Evolutionary conservation across 92 coral and sea anemone species (phyloP).

Genomic region (Epizoanthus illoricatus): DNA sequence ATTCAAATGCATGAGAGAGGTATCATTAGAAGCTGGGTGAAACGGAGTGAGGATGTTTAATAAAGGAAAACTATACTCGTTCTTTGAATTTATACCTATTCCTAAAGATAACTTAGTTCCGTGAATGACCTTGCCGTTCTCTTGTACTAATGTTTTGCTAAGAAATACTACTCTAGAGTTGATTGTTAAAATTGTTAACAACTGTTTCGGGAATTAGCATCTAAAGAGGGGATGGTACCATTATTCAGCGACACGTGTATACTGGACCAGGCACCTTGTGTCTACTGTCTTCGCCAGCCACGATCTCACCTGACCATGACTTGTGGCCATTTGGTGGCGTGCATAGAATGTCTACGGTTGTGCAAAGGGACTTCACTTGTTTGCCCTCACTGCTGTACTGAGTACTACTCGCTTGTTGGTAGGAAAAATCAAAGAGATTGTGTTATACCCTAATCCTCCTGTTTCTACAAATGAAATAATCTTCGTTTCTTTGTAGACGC

Average conservation of each 20-base stretch:
- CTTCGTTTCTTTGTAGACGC: too few species aligned
- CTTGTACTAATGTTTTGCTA: neutral
- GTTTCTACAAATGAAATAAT: neutral
- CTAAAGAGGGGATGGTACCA: neutral
- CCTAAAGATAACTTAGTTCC: too few species aligned
- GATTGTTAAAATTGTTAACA: neutral
- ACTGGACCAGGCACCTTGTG: conserved; percentile 19
- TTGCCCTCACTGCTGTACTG: conserved; percentile 24
- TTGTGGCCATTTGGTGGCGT: conserved; percentile 32
- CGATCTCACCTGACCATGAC: neutral
- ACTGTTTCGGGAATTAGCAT: conserved; percentile 13
- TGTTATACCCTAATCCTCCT: neutral
- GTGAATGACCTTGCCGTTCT: too few species aligned
- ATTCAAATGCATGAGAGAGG: too few species aligned
- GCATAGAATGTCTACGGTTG: neutral
- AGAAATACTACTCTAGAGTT: neutral
- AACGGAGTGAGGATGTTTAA: too few species aligned
- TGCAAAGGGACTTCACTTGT: conserved; percentile 18
- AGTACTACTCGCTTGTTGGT: conserved; percentile 26
- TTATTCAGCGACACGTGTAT: neutral
- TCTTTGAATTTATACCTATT: too few species aligned
- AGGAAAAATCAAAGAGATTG: neutral
- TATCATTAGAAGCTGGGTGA: too few species aligned
- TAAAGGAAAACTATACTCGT: too few species aligned
- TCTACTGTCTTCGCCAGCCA: conserved; percentile 13